Base-by-base conservation (phyloP, 2,797 vertebrate genomes). In the Acropternis orthonyx region DNA sequence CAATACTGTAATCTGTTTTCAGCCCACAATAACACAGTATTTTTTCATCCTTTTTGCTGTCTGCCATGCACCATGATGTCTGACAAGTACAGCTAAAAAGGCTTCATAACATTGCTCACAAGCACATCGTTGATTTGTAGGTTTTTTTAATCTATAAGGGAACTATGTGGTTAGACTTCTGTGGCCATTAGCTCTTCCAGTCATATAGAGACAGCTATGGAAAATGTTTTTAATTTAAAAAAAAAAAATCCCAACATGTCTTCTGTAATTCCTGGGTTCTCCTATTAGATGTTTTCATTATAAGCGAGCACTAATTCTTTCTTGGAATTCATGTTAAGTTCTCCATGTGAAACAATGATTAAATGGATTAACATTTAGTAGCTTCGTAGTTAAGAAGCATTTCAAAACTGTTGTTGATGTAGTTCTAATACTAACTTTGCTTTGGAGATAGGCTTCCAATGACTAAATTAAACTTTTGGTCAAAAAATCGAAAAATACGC, bases 1-100 rank as follows among this genome's bases (percentile, higher is more conserved):
- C 95, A 96, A 85, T 85, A 88, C 69, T 88, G 52, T 77, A 85
- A 89, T 96, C 74, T 96, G 46, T 95, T 97, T 71, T 92, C 78
- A 94, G 7, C 24, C 41, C 63, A 73, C 62, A 85, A 48, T 80
- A 95, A 86, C 13, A n/a, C 10, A 62, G 43, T 56, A 68, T 78
- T 73, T 44, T n/a, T 37, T 14, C 32, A 56, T 71, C 23, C 26
- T 93, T 85, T 87, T 88, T 95, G 73, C 77, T 93, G 37, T 30
- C 43, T 85, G 26, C 91, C 75, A 63, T 82, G 93, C 92, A 93
- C 95, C 81, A 52, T 37, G 27, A 80, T 71, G 67, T 63, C 39
- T 94, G 85, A 88, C 66, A 95, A 84, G 48, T 39, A 44, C 22
- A 51, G 51, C 39, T 65, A 49, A 92, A 85, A 68, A 49, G 27